These are phyloP conservation scores for Melinopterus prodromus DNA, from an alignment of 2,888 invertebrate genomes.

Conservation along the genomic window DNA sequence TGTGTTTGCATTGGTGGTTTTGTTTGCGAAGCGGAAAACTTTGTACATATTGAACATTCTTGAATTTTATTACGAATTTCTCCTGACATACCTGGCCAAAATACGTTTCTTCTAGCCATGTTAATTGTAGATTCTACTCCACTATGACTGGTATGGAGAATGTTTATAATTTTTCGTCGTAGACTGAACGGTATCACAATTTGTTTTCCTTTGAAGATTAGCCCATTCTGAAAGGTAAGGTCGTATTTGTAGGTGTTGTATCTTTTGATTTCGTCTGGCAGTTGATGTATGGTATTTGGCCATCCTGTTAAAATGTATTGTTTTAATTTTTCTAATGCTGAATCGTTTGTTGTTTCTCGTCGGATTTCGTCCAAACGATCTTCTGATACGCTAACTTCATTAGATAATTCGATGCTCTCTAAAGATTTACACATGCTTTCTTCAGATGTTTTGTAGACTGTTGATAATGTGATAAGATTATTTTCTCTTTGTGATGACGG, in stretches of 20 bases:
- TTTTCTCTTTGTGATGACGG: background rate
- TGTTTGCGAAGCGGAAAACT: background rate
- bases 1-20: slow-evolving; percentile 12
- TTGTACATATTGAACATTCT: background rate
- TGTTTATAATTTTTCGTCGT: slow-evolving; percentile 16
- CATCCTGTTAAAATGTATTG: slow-evolving; percentile 13
- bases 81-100: slow-evolving; percentile 18
- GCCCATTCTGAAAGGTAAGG: background rate
- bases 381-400: background rate
- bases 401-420: background rate
- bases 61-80: slow-evolving; percentile 11
- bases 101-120: slow-evolving; percentile 9
- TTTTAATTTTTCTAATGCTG: slow-evolving; percentile 5
- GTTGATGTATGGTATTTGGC: slow-evolving; percentile 17
- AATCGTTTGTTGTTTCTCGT: background rate
- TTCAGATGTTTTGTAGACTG: background rate
- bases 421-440: background rate
- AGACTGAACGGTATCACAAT: background rate
- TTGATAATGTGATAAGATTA: background rate
- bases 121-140: slow-evolving; percentile 7
- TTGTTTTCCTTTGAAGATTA: background rate
- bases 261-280: slow-evolving; percentile 8
- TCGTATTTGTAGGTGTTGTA: slow-evolving; percentile 7
- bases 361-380: background rate
- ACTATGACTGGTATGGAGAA: slow-evolving; percentile 16